Conservation (phyloP, 2,797 vertebrate genomes). For the Propithecus deckenii region DNA sequence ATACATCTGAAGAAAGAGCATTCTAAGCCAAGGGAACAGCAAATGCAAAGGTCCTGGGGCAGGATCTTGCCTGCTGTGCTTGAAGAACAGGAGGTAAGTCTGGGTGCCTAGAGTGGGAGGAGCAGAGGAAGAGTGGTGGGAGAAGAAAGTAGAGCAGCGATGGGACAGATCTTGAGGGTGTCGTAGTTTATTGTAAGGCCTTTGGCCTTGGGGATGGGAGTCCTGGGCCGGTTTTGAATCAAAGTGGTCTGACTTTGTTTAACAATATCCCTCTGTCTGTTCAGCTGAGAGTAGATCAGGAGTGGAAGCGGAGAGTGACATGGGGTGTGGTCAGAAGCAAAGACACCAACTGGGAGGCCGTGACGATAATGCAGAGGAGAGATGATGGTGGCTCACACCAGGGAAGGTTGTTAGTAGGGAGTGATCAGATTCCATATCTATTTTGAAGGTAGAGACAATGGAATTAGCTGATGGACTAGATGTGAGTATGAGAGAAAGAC, state of each 20-base stretch:
- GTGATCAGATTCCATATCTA: neutral
- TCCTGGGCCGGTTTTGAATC: neutral
- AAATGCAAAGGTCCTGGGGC: neutral
- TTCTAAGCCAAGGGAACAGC: neutral
- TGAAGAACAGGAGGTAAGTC: neutral
- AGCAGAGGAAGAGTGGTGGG: too few relatives aligned
- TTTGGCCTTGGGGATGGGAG: neutral
- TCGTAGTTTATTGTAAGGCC: too few relatives aligned
- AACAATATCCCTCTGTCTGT: neutral
- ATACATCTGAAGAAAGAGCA: neutral
- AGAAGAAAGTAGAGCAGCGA: neutral
- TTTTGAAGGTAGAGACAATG: neutral
- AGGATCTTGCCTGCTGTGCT: neutral
- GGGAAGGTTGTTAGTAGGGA: neutral
- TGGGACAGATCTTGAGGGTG: neutral
- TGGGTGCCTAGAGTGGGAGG: rapidly evolving
- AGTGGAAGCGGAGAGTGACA: rapidly evolving
- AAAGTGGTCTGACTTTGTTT: neutral
- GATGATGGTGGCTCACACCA: rapidly evolving
- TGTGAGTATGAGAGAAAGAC: neutral
- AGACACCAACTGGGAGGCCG: neutral
- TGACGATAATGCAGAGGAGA: neutral
- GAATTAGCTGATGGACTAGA: neutral
- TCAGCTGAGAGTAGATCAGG: too few relatives aligned
- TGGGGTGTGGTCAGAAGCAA: neutral